These are phyloP conservation scores for Platichthys stellatus DNA, from an alignment of 2,113 vertebrate genomes.

Conservation along the genomic window DNA sequence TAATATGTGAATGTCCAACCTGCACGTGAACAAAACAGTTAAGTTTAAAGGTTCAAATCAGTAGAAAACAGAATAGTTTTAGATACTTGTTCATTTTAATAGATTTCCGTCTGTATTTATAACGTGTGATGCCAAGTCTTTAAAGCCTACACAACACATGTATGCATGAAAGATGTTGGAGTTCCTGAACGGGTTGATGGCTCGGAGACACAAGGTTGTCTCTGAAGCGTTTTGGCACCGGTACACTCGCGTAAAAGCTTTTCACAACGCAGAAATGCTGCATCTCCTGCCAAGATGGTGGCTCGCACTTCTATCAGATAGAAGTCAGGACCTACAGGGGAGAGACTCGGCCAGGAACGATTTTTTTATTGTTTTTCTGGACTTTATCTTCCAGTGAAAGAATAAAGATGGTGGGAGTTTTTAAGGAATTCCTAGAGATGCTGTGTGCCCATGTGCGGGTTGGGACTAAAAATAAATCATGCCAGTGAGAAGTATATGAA, in stretches of 20 bases:
- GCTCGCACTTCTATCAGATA: conserved; percentile 46
- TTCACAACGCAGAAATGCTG: conserved; percentile 18
- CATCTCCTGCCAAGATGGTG: conserved; percentile 64
- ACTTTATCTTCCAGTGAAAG: conserved; percentile 13
- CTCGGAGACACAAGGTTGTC: conserved; percentile 23
- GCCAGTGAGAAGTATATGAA: not conserved
- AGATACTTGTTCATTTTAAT: too few species aligned
- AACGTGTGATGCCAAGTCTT: too few species aligned
- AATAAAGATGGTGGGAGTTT: conserved; percentile 19
- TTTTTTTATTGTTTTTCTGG: conserved; percentile 48
- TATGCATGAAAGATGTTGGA: not conserved
- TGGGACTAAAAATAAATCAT: not conserved
- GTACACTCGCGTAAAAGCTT: conserved; percentile 46
- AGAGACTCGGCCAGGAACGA: conserved; percentile 48
- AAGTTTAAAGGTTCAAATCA: too few species aligned
- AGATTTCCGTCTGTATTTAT: too few species aligned
- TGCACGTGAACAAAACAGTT: too few species aligned
- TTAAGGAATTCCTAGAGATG: not conserved
- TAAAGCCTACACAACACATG: too few species aligned
- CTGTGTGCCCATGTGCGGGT: conserved; percentile 6
- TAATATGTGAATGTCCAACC: too few species aligned
- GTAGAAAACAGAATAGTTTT: too few species aligned
- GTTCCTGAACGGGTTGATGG: conserved; percentile 40
- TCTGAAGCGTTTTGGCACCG: conserved; percentile 45
- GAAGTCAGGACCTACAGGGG: conserved; percentile 54